Evolutionary conservation across 2,888 invertebrate species (phyloP), one percentile per base, ranked within the genome.

Genomic region (Epistrophe grossulariae): DNA sequence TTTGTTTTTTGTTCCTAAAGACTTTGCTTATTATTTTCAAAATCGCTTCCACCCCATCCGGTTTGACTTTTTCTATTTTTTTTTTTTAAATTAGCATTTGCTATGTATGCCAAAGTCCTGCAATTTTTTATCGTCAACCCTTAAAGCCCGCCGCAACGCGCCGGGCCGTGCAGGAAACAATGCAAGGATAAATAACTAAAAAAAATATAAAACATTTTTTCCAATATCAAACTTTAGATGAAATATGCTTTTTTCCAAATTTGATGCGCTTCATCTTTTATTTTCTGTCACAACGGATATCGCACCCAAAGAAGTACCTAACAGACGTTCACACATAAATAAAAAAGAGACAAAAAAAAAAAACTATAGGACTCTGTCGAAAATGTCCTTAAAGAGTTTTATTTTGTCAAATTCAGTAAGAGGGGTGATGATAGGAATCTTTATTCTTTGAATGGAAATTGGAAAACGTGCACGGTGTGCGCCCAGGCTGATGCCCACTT

Each of bases 361-460:
- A 17, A 31, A 43, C 40, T 35, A 35, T 35, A 40, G 40, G 31
- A n/a, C 28, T 55, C 71, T 43, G 55, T n/a, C 52, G 55, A 17
- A 60, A 76, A 77, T 60, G 60, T 81, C 70, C 77, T 85, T 79
- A 66, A 43, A 64, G 62, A 71, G 64, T 57, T 77, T 59, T 71
- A 59, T 70, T 64, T 31, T 52, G 3, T 24, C 19, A 31, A 4
- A 50, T 50, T 68, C 10, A 15, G 66, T n/a, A 28, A 48, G 81
- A 82, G 79, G 79, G 87, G 72, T 72, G 87, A 87, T 72, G 87
- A 87, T 83, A 79, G 64, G 70, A 78, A 85, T 85, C 85, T 85
- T 85, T 79, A 85, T 87, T 79, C 83, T 83, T 83, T 64, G n/a
- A 79, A 83, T 87, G 83, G 83, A 83, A 87, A 87, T 87, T 87